Evolutionary conservation across 2,888 invertebrate species (phyloP), one percentile per base, ranked within the genome.

Genomic region (Heliconius ismenius): DNA sequence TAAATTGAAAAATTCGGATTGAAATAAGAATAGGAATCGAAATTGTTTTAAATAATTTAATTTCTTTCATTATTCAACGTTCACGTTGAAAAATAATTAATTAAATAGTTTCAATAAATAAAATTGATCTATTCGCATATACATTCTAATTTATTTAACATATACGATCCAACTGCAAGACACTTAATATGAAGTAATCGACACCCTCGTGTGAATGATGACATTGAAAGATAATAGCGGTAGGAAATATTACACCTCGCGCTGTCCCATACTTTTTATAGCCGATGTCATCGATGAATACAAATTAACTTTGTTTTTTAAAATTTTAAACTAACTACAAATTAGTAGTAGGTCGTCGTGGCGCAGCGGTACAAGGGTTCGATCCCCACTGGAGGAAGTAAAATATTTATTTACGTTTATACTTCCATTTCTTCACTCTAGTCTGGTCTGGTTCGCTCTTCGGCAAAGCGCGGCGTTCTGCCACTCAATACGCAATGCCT

Each of bases 191-290:
- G 68, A 24, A 76, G 81, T 79, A 76, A 78, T 77, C 75, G 73
- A 62, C 75, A 78, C 79, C 80, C 74, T 76, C 81, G 76, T 80
- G 81, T 76, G 80, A 80, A 78, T 80, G 80, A 80, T 79, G 80
- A 80, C 80, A 79, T 78, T 80, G 80, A 79, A 79, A 80, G 78
- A 79, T 77, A 67, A 80, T 80, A 60, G 62, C 75, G 24, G 39
- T 62, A 75, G 64, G 79, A 76, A 80, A 80, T 77, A 69, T 80
- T 75, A 80, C 62, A 62, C 62, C 26, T 70, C 72, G 28, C 39
- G 73, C 32, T 75, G 78, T 79, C 76, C 75, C 78, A 75, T 76
- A 65, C 62, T 73, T 78, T 76, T 78, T 70, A 64, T 79, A 76
- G 54, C 28, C 39, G 73, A 32, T 75, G 13, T n/a, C 26, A 15